phyloP scores from a whole-genome alignment of 2,113 vertebrate species.

The Capreolus pygargus region DNA sequence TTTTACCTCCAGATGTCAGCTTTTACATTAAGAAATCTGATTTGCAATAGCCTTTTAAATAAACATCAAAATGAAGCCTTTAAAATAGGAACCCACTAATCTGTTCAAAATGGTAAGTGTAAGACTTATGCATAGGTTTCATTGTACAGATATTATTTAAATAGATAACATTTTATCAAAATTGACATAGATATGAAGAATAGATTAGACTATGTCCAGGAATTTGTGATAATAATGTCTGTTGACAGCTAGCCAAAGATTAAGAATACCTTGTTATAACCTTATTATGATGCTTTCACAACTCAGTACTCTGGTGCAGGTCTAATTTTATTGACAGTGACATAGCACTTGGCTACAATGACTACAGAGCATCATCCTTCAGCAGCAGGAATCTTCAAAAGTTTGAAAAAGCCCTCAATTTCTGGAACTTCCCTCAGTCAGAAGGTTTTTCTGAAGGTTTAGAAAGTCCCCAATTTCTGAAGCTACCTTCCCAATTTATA shows the following conservation, averaged over 20 bases:
- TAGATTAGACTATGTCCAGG: not conserved
- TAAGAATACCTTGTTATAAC: not conserved
- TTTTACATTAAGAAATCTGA: not conserved
- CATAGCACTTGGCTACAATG: not conserved
- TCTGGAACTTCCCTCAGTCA: conserved; percentile 2
- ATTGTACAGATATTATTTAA: conserved; percentile 20
- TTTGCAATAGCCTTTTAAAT: conserved; percentile 6
- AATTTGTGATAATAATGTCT: not conserved
- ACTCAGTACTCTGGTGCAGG: not conserved
- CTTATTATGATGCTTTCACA: not conserved
- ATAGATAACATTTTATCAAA: conserved; percentile 13
- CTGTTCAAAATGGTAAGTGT: not conserved
- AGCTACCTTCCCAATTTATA: not conserved
- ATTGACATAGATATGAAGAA: not conserved
- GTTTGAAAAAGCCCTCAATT: not conserved
- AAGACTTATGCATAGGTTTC: not conserved
- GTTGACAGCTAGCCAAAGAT: not conserved
- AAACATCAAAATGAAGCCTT: conserved; percentile 21
- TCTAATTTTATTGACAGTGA: not conserved
- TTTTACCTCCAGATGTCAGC: not conserved
- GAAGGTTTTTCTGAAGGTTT: conserved; percentile 26
- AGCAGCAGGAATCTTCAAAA: not conserved
- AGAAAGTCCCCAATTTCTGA: not conserved
- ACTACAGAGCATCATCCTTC: not conserved
- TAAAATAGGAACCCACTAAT: not conserved